These are phyloP conservation scores for Rhagologus leucostigma DNA, from an alignment of 2,113 vertebrate species.

Conservation along the genomic window DNA sequence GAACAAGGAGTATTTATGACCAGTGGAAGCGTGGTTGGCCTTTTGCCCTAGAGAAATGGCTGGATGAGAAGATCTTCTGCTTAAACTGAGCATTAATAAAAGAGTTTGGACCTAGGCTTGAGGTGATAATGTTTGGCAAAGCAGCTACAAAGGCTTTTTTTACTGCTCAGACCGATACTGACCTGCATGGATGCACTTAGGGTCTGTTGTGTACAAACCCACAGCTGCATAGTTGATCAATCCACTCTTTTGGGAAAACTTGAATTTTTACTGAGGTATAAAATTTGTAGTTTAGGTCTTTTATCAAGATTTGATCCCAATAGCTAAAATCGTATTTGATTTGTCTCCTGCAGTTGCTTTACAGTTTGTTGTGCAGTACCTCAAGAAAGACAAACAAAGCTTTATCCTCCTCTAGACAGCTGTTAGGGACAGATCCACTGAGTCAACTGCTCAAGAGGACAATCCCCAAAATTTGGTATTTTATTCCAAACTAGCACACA, in stretches of 20 bases:
- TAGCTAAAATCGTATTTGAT: not conserved
- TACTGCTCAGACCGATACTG: not conserved
- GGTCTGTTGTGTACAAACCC: not conserved
- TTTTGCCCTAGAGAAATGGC: not conserved
- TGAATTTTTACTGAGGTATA: not conserved
- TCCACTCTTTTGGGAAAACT: not conserved
- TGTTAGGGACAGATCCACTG: not conserved
- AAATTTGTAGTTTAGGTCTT: not conserved
- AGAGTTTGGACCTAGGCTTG: not conserved
- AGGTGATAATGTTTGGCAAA: not conserved
- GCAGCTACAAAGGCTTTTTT: not conserved
- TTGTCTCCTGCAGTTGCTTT: not conserved
- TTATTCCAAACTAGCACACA: not conserved
- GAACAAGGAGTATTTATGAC: not conserved
- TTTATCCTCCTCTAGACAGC: not conserved
- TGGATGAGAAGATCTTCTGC: not conserved
- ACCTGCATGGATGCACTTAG: not conserved
- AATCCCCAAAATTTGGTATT: fast-evolving
- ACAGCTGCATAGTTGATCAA: not conserved
- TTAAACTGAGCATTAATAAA: not conserved
- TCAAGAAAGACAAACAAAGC: not conserved
- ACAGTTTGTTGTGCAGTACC: not conserved
- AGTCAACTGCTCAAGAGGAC: not conserved
- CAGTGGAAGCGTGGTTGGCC: not conserved
- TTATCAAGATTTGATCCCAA: not conserved